Evolutionary conservation across 2,113 vertebrate genomes (phyloP).

Genomic region (Mirza zaza): DNA sequence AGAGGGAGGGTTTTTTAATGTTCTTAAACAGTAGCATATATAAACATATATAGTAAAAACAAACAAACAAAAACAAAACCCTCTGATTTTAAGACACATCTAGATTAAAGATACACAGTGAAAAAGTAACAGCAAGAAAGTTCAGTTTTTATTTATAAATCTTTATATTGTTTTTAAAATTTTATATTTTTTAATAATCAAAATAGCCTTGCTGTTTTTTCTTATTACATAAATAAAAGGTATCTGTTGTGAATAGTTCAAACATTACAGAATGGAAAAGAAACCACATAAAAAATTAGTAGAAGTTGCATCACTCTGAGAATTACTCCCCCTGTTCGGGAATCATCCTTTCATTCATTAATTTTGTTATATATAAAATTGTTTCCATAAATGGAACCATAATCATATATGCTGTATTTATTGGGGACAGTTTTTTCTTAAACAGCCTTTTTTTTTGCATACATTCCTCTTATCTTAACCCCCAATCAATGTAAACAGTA

Average conservation of each 20-base stretch:
- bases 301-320: background rate
- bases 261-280: background rate
- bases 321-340: background rate
- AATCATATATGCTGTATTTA: background rate
- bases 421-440: background rate
- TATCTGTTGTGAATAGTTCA: background rate
- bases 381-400: background rate
- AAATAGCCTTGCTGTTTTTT: background rate
- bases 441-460: background rate
- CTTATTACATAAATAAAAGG: background rate
- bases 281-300: background rate
- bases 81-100: background rate
- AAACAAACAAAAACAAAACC: background rate
- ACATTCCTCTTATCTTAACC: background rate
- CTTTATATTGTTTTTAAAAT: background rate
- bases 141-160: background rate
- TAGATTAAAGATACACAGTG: background rate
- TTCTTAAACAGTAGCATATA: background rate
- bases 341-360: background rate
- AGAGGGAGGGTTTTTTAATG: background rate
- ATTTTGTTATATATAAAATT: background rate
- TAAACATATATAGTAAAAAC: background rate
- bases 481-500: background rate
- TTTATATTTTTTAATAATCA: background rate
- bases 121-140: background rate